phyloP scores from a whole-genome alignment of 2,888 invertebrate species.

The Epinotia bilunana region DNA sequence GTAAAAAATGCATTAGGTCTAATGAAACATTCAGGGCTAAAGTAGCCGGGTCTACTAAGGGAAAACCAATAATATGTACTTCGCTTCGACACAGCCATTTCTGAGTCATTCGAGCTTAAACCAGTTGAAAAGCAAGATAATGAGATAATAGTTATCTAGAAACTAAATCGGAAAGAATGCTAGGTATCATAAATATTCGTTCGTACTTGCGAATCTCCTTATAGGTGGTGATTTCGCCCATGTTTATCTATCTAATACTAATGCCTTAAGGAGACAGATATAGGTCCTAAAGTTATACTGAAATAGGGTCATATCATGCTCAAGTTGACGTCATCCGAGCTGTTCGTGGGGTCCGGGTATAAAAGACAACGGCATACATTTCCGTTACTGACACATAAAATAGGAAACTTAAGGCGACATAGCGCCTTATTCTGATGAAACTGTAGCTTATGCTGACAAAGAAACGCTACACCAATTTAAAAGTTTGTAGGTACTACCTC shows the following conservation, averaged over 20 bases:
- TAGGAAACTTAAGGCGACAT: conserved; percentile 32
- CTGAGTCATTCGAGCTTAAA: no score
- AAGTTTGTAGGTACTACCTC: neutral
- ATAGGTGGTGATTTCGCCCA: neutral
- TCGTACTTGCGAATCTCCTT: no score
- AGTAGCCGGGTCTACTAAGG: no score
- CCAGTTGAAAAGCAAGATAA: no score
- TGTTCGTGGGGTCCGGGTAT: conserved; percentile 32
- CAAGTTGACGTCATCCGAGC: conserved; percentile 21
- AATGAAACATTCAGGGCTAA: no score
- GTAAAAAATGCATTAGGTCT: no score
- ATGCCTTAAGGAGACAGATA: neutral
- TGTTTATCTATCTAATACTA: neutral
- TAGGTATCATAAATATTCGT: no score
- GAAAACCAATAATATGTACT: no score
- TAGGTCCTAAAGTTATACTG: conserved; percentile 11
- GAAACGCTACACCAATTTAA: neutral
- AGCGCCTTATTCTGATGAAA: conserved; percentile 23
- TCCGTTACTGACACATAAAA: conserved; percentile 42
- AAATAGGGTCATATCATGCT: neutral
- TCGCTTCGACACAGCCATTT: no score
- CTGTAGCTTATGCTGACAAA: neutral
- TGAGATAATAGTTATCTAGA: no score
- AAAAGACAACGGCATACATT: conserved; percentile 39
- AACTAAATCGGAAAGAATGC: no score